Evolutionary conservation across 2,797 vertebrate genomes (phyloP).

Genomic region (Cossypha dichroa): DNA sequence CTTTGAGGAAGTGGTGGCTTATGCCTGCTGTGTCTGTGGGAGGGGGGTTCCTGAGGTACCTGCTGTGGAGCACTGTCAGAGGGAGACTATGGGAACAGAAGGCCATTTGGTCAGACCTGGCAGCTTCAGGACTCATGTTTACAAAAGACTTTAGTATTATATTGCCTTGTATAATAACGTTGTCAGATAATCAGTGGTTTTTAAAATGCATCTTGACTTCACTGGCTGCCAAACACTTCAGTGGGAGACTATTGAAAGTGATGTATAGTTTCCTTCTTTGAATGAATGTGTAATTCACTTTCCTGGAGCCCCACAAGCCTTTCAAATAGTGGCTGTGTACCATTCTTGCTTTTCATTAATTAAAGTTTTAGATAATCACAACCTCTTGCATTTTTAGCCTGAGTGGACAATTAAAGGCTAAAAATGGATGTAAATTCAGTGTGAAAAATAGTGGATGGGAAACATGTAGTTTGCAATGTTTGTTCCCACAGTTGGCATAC

Average conservation of each 20-base stretch:
- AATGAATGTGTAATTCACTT: not conserved
- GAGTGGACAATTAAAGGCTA: not conserved
- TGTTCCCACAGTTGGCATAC: not conserved
- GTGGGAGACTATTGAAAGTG: not conserved
- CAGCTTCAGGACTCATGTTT: not conserved
- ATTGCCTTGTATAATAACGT: not conserved
- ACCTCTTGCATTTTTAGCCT: not conserved
- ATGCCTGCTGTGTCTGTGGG: not conserved
- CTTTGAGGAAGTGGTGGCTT: not conserved
- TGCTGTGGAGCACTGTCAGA: not conserved
- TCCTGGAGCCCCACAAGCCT: not conserved
- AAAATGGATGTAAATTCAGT: not conserved
- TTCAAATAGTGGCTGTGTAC: not conserved
- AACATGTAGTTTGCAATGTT: not conserved
- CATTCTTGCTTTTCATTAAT: not conserved
- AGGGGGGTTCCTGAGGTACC: not conserved
- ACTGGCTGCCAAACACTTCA: not conserved
- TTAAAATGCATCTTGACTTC: not conserved
- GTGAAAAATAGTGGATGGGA: not conserved
- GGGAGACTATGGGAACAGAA: not conserved
- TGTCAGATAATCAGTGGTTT: not conserved
- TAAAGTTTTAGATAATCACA: not conserved
- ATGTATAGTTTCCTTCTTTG: not conserved
- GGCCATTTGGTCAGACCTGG: not conserved
- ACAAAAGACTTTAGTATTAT: not conserved